A percentile compares a stretch with the other conserved stretches of the same genome.
Evolutionary conservation across 2,113 vertebrate species (phyloP).

Genomic region (Alligator sinensis): DNA sequence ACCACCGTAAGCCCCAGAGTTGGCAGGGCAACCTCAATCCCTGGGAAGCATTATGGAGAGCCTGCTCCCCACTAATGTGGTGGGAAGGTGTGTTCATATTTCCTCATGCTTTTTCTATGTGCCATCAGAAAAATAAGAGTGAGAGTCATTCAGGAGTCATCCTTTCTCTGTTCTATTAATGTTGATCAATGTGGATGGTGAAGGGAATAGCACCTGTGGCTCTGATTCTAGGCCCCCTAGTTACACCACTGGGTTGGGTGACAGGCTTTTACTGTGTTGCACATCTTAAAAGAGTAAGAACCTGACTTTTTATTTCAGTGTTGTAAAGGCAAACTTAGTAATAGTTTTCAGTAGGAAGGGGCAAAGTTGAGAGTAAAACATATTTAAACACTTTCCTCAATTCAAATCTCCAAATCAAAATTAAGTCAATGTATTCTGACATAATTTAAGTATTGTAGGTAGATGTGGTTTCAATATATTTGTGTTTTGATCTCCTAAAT

Average conservation of each 20-base stretch:
- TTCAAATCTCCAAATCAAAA: not conserved
- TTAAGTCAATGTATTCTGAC: not conserved
- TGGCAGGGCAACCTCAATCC: no score
- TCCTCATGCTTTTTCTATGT: no score
- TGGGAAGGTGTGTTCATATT: no score
- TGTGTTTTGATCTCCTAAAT: not conserved
- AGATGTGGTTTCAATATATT: not conserved
- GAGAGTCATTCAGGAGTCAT: no score
- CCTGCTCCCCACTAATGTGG: no score
- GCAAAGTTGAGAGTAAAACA: not conserved
- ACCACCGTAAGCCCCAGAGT: not conserved
- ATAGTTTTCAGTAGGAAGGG: not conserved
- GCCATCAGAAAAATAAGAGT: no score
- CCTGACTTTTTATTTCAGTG: not conserved
- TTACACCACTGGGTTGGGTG: not conserved
- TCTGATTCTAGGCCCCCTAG: not conserved
- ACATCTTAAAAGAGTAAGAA: not conserved
- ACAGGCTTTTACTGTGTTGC: no score
- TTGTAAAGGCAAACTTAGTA: not conserved
- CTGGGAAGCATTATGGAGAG: no score
- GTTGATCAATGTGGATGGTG: no score
- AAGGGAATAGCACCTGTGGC: not conserved
- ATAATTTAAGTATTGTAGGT: not conserved
- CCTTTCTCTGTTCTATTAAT: no score
- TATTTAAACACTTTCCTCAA: not conserved